Evolutionary conservation across 1,140 invertebrate genomes (phyloP), one percentile per base, ranked within the genome.

Genomic region (Hermetia illucens): DNA sequence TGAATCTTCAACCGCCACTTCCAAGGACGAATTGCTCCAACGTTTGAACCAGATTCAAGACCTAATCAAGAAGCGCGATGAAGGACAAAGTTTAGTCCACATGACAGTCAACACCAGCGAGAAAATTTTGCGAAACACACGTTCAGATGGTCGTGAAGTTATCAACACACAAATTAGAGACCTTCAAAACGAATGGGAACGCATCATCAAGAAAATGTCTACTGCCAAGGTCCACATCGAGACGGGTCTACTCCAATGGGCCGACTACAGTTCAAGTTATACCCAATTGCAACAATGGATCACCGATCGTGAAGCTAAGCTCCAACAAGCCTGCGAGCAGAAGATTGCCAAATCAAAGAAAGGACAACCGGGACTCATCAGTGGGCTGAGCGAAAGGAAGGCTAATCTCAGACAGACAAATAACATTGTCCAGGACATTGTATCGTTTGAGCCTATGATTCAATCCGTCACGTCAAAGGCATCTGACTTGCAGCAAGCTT

Each of bases 371-470:
- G 82, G 82, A 22, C 64, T 88, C 2, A 82, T 79, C 45, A 77
- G 80, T 9, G 70, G 69, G 5, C 58, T 88, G 15, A 82, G 79
- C 35, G 86, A 90, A 60, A 69, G 84, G 41, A 90, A 87, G 63
- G 86, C 85, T 4, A 85, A 79, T 51, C 69, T 92, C n/a, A 70
- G 88, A 41, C 82, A 88, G 58, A 91, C 87, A 13, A 88, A 86
- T 56, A 90, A 84, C 58, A 90, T 93, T 52, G 86, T 92, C 13
- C 86, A 90, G 63, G 88, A 93, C 62, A 91, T 93, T 49, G 87
- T 91, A 37, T 87, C 85, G 13, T 89, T 92, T 63, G 87, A 92
- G 59, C 89, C 89, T 4, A 91, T 92, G 84, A 92, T 93, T 46
- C 85, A 90, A 55, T 90, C 86, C 21, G 85, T 92, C 10, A 80